Evolutionary conservation across 2,888 invertebrate genomes (phyloP).

Genomic region (Eristalis pertinax): DNA sequence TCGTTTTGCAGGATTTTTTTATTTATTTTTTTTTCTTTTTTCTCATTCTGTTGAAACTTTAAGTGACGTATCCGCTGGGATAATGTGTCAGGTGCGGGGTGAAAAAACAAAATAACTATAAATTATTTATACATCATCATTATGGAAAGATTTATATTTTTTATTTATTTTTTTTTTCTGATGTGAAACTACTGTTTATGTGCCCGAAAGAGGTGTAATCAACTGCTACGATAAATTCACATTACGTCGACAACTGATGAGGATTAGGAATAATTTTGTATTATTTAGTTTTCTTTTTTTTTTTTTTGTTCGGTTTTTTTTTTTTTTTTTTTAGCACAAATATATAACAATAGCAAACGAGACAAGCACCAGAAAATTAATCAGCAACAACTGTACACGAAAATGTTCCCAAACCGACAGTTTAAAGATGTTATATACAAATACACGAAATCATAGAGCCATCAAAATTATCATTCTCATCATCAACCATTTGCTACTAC

Average conservation of each 20-base stretch:
- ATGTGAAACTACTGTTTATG: constrained; percentile 41
- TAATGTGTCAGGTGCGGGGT: constrained; percentile 26
- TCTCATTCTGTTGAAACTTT: constrained; percentile 16
- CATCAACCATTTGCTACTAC: constrained; percentile 67
- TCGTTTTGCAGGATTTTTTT: constrained; percentile 15
- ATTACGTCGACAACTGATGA: constrained; percentile 23
- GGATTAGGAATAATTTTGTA: constrained; percentile 23
- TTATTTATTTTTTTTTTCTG: neutral
- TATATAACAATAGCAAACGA: constrained; percentile 53
- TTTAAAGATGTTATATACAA: constrained; percentile 71
- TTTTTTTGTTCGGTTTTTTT: constrained; percentile 51
- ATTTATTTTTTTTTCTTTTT: constrained; percentile 20
- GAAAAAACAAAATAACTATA: neutral
- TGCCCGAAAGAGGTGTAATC: constrained; percentile 41
- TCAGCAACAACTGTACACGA: constrained; percentile 69
- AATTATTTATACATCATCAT: neutral
- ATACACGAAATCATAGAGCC: constrained; percentile 71
- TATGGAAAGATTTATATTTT: constrained; percentile 15
- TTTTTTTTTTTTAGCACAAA: constrained; percentile 43
- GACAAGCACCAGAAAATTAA: constrained; percentile 67
- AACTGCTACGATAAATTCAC: constrained; percentile 56
- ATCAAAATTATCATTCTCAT: constrained; percentile 72
- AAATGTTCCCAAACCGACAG: constrained; percentile 71
- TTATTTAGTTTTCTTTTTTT: constrained; percentile 40
- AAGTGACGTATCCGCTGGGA: constrained; percentile 17